These are phyloP conservation scores for Pithys albifrons DNA, from an alignment of 2,113 vertebrate species.

Conservation along the genomic window DNA sequence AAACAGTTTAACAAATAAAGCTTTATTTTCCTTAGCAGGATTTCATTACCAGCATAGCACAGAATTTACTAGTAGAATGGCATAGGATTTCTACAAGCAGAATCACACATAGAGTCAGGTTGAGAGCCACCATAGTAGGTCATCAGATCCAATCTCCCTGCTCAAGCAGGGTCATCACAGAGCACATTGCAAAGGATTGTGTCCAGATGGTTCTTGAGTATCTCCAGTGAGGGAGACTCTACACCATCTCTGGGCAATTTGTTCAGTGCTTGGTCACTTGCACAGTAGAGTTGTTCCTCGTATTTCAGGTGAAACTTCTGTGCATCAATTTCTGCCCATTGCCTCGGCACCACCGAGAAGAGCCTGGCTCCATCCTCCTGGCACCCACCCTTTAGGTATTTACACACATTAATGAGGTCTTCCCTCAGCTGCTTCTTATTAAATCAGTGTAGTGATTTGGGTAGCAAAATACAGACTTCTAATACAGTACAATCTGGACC, in stretches of 20 bases:
- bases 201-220: background rate
- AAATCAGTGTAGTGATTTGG: background rate
- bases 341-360: background rate
- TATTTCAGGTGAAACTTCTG: background rate
- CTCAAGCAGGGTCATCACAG: background rate
- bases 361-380: background rate
- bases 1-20: background rate
- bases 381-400: background rate
- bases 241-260: fast-evolving
- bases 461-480: background rate
- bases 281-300: background rate
- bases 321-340: background rate
- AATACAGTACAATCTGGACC: background rate
- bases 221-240: background rate
- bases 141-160: background rate
- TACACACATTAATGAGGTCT: background rate
- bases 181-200: background rate
- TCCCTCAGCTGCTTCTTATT: background rate
- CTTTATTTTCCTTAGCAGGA: background rate
- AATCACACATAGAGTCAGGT: background rate
- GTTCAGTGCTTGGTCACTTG: background rate
- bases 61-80: background rate
- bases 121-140: background rate
- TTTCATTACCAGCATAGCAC: background rate
- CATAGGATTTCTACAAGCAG: background rate